Evolutionary conservation across 2,888 invertebrate genomes (phyloP).

Genomic region (Schrankia costaestrigalis): DNA sequence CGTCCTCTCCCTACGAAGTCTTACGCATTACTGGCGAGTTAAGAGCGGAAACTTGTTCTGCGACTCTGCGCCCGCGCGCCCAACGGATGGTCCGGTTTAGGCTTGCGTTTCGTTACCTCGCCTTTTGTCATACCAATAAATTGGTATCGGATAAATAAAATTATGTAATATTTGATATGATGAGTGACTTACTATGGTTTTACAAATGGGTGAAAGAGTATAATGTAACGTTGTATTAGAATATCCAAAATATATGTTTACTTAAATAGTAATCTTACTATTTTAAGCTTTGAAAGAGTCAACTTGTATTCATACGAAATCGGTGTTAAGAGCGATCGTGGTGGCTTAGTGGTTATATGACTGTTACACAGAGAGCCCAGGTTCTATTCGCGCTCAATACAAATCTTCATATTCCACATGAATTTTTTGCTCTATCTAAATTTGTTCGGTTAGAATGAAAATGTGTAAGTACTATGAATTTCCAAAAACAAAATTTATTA

Average conservation of each 20-base stretch:
- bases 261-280: constrained; percentile 2
- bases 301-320: too few species aligned
- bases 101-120: constrained; percentile 55
- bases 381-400: too few species aligned
- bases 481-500: too few species aligned
- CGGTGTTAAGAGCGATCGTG: too few species aligned
- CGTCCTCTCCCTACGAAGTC: constrained; percentile 52
- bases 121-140: constrained; percentile 63
- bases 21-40: constrained; percentile 57
- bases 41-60: constrained; percentile 58
- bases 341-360: too few species aligned
- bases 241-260: constrained; percentile 1
- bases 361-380: too few species aligned
- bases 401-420: too few species aligned
- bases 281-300: constrained; percentile 9
- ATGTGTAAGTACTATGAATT: too few species aligned
- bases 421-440: too few species aligned
- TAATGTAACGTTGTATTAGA: constrained; percentile 7
- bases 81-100: constrained; percentile 71
- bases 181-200: constrained; percentile 24
- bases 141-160: constrained; percentile 52
- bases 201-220: constrained; percentile 5
- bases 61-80: constrained; percentile 52
- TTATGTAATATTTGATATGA: constrained; percentile 50
- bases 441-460: too few species aligned